A percentile compares a stretch with the other conserved stretches of the same genome.
These are phyloP conservation scores for Fissipunctia ypsillon DNA, from an alignment of 2,888 invertebrate genomes.

Conservation along the genomic window DNA sequence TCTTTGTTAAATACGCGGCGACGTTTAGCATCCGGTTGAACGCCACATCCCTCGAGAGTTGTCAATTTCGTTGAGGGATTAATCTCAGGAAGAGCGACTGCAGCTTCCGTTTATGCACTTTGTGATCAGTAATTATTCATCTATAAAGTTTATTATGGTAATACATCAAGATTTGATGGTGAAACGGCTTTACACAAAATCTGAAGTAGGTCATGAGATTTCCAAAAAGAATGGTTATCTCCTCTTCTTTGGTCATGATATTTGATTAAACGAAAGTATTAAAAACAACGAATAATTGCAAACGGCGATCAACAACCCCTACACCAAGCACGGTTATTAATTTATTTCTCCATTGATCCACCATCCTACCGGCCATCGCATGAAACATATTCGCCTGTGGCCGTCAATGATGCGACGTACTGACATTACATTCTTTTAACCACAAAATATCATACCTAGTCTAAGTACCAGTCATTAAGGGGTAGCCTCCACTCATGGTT, in stretches of 20 bases:
- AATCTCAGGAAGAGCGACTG: background rate
- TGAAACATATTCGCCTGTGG: background rate
- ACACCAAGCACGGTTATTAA: background rate
- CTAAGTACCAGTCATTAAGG: constrained; percentile 41
- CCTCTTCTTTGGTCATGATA: background rate
- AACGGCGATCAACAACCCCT: background rate
- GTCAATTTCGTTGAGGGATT: background rate
- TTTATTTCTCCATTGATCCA: background rate
- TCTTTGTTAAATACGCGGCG: background rate
- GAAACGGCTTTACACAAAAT: background rate
- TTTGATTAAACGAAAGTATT: background rate
- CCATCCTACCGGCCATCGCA: too few relatives aligned
- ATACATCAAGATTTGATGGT: background rate
- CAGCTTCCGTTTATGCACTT: constrained; percentile 2
- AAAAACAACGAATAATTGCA: too few relatives aligned
- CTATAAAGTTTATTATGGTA: background rate
- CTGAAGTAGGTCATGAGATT: background rate
- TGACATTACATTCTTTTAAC: background rate
- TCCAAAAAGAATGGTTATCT: background rate
- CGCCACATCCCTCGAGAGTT: too few relatives aligned
- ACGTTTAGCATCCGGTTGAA: background rate
- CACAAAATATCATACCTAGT: constrained; percentile 24
- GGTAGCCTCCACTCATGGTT: constrained; percentile 38
- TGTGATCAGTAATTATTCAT: constrained; percentile 5
- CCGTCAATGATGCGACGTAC: background rate